Evolutionary conservation across 2,797 vertebrate species (phyloP), one percentile per base, ranked within the genome.

Genomic region (Sciurus carolinensis): DNA sequence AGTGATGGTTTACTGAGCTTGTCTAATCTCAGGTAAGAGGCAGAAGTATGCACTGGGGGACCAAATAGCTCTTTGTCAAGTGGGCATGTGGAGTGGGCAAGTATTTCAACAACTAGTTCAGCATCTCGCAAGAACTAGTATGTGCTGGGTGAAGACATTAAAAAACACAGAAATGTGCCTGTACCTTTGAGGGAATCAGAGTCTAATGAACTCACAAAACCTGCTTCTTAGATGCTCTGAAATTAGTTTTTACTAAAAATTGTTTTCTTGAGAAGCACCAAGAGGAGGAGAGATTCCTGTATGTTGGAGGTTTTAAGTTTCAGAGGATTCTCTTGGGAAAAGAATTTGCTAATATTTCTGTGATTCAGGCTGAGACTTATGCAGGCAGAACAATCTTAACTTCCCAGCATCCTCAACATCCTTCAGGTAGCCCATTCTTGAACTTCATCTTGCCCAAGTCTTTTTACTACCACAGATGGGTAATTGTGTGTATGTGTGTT

Each of bases 361-460:
- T 57, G 93, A 76, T 71, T 89, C 50, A 94, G 36, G 22, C 57
- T 26, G 86, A 93, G n/a, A 20, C 54, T 92, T 90, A 76, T n/a
- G 15, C 33, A 59, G 11, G 26, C 17, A 54, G 9, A 18, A 7
- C 17, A n/a, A 6, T 86, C 36, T 13, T 84, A 15, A 50, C 52
- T 66, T 85, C 36, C 76, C 69, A 26, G 57, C 39, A 69, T 83
- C 73, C 54, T 8, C 12, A 81, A 20, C 39, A 24, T 91, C 54
- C 83, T 62, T 89, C 62, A 85, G 62, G 17, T n/a, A 92, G 54
- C 54, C 36, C 66, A 7, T 89, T 84, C 30, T 84, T 81, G 42
- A 39, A 89, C 36, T 88, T 87, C 33, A 67, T 67, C 69, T 87
- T 83, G 6, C 15, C 14, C 24, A 71, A 66, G 17, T 2, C 26